Conservation (phyloP, 1,140 invertebrate genomes). For the Lepidurus apus region DNA sequence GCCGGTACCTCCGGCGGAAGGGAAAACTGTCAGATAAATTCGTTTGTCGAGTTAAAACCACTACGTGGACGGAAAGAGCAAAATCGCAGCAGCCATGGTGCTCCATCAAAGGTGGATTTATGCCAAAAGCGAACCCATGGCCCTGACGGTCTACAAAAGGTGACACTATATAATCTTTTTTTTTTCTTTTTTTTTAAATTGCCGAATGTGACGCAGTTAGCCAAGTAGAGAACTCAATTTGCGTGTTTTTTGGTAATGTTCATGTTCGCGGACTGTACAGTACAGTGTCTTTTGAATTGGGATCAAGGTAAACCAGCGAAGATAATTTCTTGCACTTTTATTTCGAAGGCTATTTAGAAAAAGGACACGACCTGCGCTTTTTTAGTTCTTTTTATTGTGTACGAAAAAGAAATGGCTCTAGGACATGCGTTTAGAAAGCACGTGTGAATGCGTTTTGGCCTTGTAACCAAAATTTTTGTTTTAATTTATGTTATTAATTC, state of each 20-base stretch:
- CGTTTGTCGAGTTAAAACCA: not conserved
- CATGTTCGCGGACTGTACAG: not conserved
- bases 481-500: not conserved
- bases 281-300: not conserved
- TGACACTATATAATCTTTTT: not conserved
- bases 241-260: not conserved
- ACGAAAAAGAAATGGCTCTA: not conserved
- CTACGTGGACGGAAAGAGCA: not conserved
- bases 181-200: too few species aligned
- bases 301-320: not conserved
- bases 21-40: not conserved
- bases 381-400: not conserved
- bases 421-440: not conserved
- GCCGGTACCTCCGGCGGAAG: not conserved
- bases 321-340: not conserved
- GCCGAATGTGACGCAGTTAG: not conserved
- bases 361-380: not conserved
- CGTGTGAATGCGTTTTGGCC: not conserved
- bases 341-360: not conserved
- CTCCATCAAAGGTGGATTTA: conserved; percentile 19
- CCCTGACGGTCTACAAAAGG: not conserved
- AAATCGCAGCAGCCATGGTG: not conserved
- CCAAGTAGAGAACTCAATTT: not conserved
- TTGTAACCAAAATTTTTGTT: not conserved
- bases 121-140: not conserved